Base-by-base conservation (phyloP, 2,113 vertebrate genomes). In the Grammomys surdaster region DNA sequence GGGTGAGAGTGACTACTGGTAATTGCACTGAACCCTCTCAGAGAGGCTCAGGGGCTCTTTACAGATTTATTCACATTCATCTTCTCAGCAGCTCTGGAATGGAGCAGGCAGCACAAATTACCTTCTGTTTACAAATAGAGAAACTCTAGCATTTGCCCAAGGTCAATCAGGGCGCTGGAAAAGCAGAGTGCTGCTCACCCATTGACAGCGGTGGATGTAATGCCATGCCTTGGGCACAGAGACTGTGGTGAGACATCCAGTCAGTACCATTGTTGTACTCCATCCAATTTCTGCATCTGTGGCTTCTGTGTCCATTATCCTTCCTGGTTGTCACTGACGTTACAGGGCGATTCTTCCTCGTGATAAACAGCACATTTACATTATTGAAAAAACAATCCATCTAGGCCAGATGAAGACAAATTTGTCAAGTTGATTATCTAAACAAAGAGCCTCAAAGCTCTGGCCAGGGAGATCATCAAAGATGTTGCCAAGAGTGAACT, bases 51-150 rank as follows among this genome's bases (percentile, higher is more conserved):
- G n/a, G 60, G 82, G 72, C 31, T 93, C 89, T 89, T 84, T 19
- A n/a, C 7, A 19, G 46, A n/a, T 9, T 63, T 48, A 33, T 46
- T 89, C 86, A 94, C 92, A 81, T 82, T 46, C 7, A 1, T 94
- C 86, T 95, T 93, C 88, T 72, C 72, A 94, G 43, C 54, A 94
- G 73, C 70, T 93, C 63, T 70, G 51, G 46, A 84, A 78, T 58
- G 14, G 75, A 95, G 80, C 14, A 87, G 60, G 65, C 54, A 63
- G 36, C 82, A 95, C 73, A 48, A 89, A 56, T 93, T 80, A 77
- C 31, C 76, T 95, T 84, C 56, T 63, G 86, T 94, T 86, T 70
- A 84, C 73, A 75, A 43, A 90, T 19, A 2, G 20, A 91, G 60
- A 87, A 75, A 63, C 28, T 63, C 78, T 88, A 67, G 65, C 24